Evolutionary conservation across 2,888 invertebrate genomes (phyloP).

Genomic region (Auanema sp.): DNA sequence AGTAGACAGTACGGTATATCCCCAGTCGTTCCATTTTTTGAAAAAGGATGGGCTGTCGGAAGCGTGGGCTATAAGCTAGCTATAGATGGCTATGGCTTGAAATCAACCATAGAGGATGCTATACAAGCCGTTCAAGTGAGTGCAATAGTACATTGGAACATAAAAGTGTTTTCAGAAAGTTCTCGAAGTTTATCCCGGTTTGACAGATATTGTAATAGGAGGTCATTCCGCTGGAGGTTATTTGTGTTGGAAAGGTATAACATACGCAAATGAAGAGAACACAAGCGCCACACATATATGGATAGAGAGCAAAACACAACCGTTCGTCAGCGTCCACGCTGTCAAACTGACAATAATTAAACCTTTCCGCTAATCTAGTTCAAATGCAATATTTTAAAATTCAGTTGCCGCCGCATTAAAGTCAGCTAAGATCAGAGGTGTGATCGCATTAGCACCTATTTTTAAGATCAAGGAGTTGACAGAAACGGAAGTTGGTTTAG

Average conservation of each 20-base stretch:
- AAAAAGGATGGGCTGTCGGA: slow-evolving; percentile 9
- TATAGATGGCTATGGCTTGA: slow-evolving; percentile 21
- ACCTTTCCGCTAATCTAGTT: too few species aligned
- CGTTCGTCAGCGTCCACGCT: too few species aligned
- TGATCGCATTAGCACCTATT: too few species aligned
- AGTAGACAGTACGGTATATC: slow-evolving; percentile 9
- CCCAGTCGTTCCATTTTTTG: slow-evolving; percentile 7
- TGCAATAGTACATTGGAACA: not conserved
- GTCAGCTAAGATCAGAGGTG: too few species aligned
- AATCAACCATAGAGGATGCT: slow-evolving; percentile 21
- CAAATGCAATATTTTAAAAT: too few species aligned
- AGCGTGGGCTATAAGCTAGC: slow-evolving; percentile 32
- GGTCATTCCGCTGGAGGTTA: slow-evolving; percentile 40
- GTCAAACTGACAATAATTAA: too few species aligned
- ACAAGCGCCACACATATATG: too few species aligned
- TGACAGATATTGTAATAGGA: slow-evolving; percentile 26
- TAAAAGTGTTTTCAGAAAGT: slow-evolving; percentile 1
- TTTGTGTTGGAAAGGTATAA: slow-evolving; percentile 27
- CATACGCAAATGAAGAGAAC: too few species aligned
- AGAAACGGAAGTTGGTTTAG: too few species aligned
- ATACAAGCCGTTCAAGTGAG: slow-evolving; percentile 24
- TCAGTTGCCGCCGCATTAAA: too few species aligned
- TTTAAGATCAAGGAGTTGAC: too few species aligned
- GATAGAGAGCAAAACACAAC: too few species aligned
- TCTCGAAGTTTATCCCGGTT: not conserved